phyloP scores from a whole-genome alignment of 1,140 invertebrate genomes.

The Pachypsylla venusta region DNA sequence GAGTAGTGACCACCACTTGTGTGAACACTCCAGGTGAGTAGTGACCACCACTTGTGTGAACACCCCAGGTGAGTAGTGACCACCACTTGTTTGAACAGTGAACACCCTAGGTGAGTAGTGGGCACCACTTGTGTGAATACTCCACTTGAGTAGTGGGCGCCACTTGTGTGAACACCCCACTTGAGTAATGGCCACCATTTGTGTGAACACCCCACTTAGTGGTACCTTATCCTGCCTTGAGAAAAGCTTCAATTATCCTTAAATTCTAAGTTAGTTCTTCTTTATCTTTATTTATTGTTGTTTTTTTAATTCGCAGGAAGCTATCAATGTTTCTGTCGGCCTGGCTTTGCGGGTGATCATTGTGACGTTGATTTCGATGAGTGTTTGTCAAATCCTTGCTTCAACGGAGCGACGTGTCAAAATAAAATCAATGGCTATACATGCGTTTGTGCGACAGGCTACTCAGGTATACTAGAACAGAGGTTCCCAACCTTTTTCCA shows the following conservation, averaged over 20 bases:
- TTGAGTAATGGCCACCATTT: too few relatives aligned
- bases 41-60: conserved; percentile 78
- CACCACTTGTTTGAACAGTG: too few relatives aligned
- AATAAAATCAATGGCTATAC: conserved; percentile 73
- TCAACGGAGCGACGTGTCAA: conserved; percentile 71
- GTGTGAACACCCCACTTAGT: too few relatives aligned
- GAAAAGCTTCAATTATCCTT: neutral
- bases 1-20: too few relatives aligned
- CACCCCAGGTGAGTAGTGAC: conserved; percentile 31
- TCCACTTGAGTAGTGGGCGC: too few relatives aligned
- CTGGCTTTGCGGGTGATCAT: conserved; percentile 65
- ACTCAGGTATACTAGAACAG: conserved; percentile 42
- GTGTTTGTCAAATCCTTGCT: conserved; percentile 73
- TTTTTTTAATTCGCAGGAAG: conserved; percentile 36
- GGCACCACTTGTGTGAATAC: too few relatives aligned
- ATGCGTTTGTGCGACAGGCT: conserved; percentile 70
- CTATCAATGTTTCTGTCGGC: conserved; percentile 71
- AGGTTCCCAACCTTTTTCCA: too few relatives aligned
- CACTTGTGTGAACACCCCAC: conserved; percentile 57
- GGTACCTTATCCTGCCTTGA: neutral
- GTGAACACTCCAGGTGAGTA: too few relatives aligned
- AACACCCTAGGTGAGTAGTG: conserved; percentile 40
- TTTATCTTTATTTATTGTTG: conserved; percentile 11
- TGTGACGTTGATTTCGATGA: conserved; percentile 76
- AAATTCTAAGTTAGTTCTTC: neutral